These are phyloP conservation scores for Orgyia antiqua DNA, from an alignment of 2,888 invertebrate genomes.

Conservation along the genomic window DNA sequence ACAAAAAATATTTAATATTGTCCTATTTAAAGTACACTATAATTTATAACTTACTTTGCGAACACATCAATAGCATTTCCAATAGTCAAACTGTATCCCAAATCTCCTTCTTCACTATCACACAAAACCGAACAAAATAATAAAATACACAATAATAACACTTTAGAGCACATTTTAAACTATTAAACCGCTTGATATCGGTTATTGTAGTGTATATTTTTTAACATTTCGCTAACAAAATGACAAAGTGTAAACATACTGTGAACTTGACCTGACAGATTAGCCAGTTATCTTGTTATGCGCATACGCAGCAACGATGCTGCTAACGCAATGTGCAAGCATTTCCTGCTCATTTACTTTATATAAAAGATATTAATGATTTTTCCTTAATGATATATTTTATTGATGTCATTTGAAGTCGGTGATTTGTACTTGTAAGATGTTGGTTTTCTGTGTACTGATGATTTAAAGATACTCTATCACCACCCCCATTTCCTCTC, in stretches of 20 bases:
- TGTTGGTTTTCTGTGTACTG: no score
- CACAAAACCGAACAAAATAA: conserved; percentile 40
- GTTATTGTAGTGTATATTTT: conserved; percentile 57
- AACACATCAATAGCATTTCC: conserved; percentile 69
- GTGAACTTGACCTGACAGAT: conserved; percentile 72
- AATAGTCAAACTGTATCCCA: conserved; percentile 59
- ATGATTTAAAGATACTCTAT: no score
- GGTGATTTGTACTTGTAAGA: no score
- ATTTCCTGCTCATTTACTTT: conserved; percentile 20
- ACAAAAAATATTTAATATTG: no score
- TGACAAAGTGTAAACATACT: conserved; percentile 42
- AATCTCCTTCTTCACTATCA: conserved; percentile 47
- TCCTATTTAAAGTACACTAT: no score
- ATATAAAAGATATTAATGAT: no score
- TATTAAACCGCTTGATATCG: conserved; percentile 38
- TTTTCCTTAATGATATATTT: no score
- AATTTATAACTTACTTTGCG: conserved; percentile 56
- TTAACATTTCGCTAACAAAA: conserved; percentile 66
- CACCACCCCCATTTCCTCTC: no score
- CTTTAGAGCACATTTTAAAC: conserved; percentile 30
- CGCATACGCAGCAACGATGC: conserved; percentile 13
- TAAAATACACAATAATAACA: conserved; percentile 36
- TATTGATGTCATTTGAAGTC: no score
- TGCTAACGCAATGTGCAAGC: conserved; percentile 10
- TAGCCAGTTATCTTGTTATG: conserved; percentile 33